Percentiles rank a stretch among this genome's conserved stretches.
These are phyloP conservation scores for Lycaena phlaeas DNA, from an alignment of 2,888 invertebrate genomes.

Conservation along the genomic window DNA sequence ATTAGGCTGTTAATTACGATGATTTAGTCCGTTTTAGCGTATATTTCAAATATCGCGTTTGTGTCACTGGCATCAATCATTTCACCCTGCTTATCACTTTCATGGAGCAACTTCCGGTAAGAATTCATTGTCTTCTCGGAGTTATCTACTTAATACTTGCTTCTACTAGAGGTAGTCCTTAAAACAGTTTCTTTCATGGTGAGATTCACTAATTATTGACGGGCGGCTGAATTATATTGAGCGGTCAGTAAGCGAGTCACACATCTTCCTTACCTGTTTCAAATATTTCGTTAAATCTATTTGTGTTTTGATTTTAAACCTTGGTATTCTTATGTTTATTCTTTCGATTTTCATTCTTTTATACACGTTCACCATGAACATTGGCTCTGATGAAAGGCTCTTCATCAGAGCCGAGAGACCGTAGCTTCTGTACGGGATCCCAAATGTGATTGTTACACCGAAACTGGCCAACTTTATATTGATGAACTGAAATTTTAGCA, in stretches of 20 bases:
- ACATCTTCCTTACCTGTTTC: slow-evolving; percentile 28
- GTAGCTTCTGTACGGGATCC: slow-evolving; percentile 24
- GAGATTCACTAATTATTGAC: no score
- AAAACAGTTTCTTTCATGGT: no score
- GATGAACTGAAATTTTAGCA: slow-evolving; percentile 25
- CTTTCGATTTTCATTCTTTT: slow-evolving; percentile 18
- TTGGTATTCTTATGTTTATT: slow-evolving; percentile 31
- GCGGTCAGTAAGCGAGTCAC: neutral
- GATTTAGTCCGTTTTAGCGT: no score
- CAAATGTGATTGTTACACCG: slow-evolving; percentile 25
- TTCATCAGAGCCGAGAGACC: slow-evolving; percentile 25
- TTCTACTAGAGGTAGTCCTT: no score
- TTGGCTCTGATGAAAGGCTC: slow-evolving; percentile 21
- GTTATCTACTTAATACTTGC: no score
- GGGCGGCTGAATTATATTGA: no score
- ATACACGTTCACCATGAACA: slow-evolving; percentile 21
- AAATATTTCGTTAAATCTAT: slow-evolving; percentile 36
- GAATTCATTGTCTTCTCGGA: no score
- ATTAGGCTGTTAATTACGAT: no score
- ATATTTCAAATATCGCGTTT: no score
- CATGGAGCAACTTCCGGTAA: no score
- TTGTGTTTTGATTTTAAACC: slow-evolving; percentile 37
- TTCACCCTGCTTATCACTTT: no score
- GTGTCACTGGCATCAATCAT: no score
- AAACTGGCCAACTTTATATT: slow-evolving; percentile 19